Percentiles rank a stretch among this genome's conserved stretches.
Evolutionary conservation across 2,797 vertebrate species (phyloP).

Genomic region (Sternotherus odoratus): DNA sequence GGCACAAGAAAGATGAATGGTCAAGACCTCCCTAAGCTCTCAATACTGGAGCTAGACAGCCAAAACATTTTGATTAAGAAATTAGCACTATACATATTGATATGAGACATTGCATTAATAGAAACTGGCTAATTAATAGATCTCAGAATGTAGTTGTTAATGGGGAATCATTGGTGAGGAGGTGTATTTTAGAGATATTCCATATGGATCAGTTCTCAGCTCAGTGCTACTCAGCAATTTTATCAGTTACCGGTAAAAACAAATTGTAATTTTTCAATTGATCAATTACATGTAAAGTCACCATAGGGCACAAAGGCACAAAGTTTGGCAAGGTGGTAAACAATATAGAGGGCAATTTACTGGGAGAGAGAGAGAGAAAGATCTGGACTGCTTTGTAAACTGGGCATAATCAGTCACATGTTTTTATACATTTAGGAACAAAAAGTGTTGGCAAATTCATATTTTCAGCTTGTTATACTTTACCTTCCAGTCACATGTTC

Average conservation of each 20-base stretch:
- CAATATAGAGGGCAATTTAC: neutral
- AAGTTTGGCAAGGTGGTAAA: too few species aligned
- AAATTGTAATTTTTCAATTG: neutral
- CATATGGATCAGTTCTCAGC: neutral
- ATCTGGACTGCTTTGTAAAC: neutral
- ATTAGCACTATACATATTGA: neutral
- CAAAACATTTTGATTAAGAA: neutral
- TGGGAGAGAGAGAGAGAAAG: neutral
- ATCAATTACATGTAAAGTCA: too few species aligned
- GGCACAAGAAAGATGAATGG: neutral
- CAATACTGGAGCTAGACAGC: neutral
- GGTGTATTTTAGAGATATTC: neutral
- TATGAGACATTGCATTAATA: too few species aligned
- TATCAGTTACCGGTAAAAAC: neutral
- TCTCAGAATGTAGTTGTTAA: neutral
- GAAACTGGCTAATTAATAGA: neutral
- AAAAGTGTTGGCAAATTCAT: accelerated
- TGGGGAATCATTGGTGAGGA: neutral
- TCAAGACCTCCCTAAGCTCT: neutral
- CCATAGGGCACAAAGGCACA: too few species aligned
- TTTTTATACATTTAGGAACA: neutral
- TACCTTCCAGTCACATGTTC: accelerated
- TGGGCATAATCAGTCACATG: neutral
- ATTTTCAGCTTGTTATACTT: accelerated
- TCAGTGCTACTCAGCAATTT: neutral